Base-by-base conservation (phyloP, 2,113 vertebrate species). In the Craseonycteris thonglongyai region DNA sequence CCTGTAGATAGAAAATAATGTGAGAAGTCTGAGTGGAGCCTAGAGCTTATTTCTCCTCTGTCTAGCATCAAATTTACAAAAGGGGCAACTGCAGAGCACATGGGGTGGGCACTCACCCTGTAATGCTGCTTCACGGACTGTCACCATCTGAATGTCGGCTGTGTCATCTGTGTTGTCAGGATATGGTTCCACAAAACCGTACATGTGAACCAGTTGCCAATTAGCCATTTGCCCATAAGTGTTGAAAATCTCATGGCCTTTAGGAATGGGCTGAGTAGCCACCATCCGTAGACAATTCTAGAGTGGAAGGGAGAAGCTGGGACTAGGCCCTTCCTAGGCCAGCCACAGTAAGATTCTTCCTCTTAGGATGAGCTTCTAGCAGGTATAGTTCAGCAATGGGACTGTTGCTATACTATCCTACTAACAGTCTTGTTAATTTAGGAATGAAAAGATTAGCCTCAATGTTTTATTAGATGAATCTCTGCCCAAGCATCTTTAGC, bases 121-220 rank as follows among this genome's bases (percentile, higher is more conserved):
- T 84, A 98, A 91, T 0, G 98, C 99, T 0, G 98, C 99, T 87
- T 97, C 76, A 92, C 98, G 98, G 22, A 99, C 96, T 0, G 98
- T 98, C 97, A 95, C 61, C 98, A 99, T 98, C 75, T 98, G 98
- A 96, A 99, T 98, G 97, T 99, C 99, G 0, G 99, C 99, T 0
- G 99, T 99, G 94, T 99, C 99, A 0, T 99, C 97, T 63, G 71
- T 98, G 98, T 99, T 99, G 97, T 98, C 95, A 0, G 98, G 98
- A 96, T 99, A 98, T 0, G 98, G 98, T 97, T 99, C 99, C 0
- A 98, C 98, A 28, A 99, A 99, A 79, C 99, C 99, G 0, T 99
- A 99, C 99, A 99, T 99, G 68, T 99, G 99, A 40, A 99, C 98
- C 80, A 99, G 98, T 95, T 99, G 99, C 99, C 99, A 99, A 97